Conservation (phyloP, 2,888 invertebrate genomes). For the Celastrina argiolus region DNA sequence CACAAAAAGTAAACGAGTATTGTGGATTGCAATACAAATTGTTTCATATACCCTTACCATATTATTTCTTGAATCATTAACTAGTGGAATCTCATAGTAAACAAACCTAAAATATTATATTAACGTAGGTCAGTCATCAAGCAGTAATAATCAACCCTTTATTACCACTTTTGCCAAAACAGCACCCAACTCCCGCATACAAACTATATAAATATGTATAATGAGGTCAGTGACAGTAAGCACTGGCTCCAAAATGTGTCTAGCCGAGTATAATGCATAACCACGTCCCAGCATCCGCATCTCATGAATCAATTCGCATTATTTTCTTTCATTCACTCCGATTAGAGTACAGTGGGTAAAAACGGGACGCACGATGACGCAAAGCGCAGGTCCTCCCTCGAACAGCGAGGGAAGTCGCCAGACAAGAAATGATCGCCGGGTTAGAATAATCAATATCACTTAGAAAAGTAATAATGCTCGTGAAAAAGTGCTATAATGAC, state of each 20-base stretch:
- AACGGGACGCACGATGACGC: conserved; percentile 46
- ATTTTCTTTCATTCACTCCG: conserved; percentile 45
- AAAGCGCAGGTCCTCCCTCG: conserved; percentile 62
- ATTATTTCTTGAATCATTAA: too few species aligned
- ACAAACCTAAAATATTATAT: too few species aligned
- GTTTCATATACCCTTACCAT: neutral
- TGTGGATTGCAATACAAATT: neutral
- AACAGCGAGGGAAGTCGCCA: conserved; percentile 36
- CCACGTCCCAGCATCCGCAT: conserved; percentile 61
- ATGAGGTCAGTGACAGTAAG: neutral
- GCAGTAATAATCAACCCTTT: neutral
- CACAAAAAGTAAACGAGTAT: too few species aligned
- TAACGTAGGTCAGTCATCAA: neutral
- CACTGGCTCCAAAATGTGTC: neutral
- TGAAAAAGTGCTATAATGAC: conserved; percentile 33
- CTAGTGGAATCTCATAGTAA: too few species aligned
- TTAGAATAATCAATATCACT: conserved; percentile 59
- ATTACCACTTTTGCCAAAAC: neutral
- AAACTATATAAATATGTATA: neutral
- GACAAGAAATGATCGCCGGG: conserved; percentile 35
- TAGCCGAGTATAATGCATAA: conserved; percentile 33
- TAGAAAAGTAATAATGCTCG: conserved; percentile 24
- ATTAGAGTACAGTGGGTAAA: conserved; percentile 33
- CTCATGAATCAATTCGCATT: conserved; percentile 57
- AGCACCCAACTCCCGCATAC: neutral